Conservation (phyloP, 2,113 vertebrate species). For the Cygnus buccinator region DNA sequence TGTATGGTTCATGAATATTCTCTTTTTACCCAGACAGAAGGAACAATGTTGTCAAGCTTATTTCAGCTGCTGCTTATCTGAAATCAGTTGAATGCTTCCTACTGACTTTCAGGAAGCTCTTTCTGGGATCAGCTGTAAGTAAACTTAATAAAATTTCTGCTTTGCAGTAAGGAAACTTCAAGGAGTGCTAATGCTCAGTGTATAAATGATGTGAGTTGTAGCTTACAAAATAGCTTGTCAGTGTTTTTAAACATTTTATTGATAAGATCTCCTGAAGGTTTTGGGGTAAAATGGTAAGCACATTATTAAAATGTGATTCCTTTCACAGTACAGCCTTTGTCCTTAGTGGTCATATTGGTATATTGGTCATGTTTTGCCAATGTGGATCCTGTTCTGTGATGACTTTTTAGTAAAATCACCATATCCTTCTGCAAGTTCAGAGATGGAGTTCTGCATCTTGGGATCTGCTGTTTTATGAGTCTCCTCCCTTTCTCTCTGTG, state of each 20-base stretch:
- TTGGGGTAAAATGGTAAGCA: neutral
- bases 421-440: neutral
- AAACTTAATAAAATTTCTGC: neutral
- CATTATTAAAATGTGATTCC: neutral
- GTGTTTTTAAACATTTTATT: conserved; percentile 25
- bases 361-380: neutral
- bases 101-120: conserved; percentile 24
- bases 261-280: neutral
- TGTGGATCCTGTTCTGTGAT: neutral
- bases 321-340: neutral
- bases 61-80: conserved; percentile 21
- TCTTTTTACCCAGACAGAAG: neutral
- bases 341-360: neutral
- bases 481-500: neutral
- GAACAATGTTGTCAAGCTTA: neutral
- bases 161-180: too few species aligned
- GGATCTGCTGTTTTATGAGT: neutral
- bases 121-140: neutral
- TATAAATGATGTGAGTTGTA: neutral
- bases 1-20: neutral
- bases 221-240: conserved; percentile 19
- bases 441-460: neutral
- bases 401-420: neutral
- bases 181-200: neutral
- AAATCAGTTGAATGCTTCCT: conserved; percentile 45